Evolutionary conservation across 2,113 vertebrate genomes (phyloP), one percentile per base, ranked within the genome.

Genomic region (Vanacampus margaritifer): DNA sequence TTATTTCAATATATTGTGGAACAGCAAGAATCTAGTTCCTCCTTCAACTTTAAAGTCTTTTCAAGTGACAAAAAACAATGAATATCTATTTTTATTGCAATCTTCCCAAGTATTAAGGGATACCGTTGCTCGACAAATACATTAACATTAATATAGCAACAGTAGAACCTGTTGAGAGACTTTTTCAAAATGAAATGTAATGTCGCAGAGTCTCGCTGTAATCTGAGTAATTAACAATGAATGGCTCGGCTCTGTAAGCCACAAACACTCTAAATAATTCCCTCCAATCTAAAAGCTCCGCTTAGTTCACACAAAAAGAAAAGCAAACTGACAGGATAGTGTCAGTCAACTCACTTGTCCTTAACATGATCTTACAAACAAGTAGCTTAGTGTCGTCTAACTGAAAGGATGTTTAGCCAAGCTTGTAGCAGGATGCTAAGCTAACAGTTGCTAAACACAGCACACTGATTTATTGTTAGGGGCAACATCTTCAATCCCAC

Each of bases 191-290:
- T 5, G 11, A 54, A 2, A n/a, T 24, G 50, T 53, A n/a, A 24
- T 24, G 23, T 24, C 12, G 23, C 26, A 23, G 51, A 54, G 51
- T 5, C 24, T 54, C 5, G 24, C 51, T 26, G 24, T 28, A 26
- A 6, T 54, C 51, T 54, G n/a, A 12, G 1, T 39, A 61, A 61
- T 61, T 39, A 61, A 61, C 36, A 61, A 61, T 61, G 36, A 39
- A 61, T n/a, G 37, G 36, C 21, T 6, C 5, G 37, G 36, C 21
- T 6, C 5, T 41, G 59, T 24, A 10, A 82, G 73, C 7, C 54
- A 76, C 69, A 71, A 78, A 43, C 71, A 74, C 60, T 70, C 54
- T 78, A 54, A 78, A 73, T 73, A 51, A 67, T 61, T 76, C 73
- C 43, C 48, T 64, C 24, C 45, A 32, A 28, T 80, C 61, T 60